Evolutionary conservation across 2,797 vertebrate genomes (phyloP).

Genomic region (Sebastes reedi): DNA sequence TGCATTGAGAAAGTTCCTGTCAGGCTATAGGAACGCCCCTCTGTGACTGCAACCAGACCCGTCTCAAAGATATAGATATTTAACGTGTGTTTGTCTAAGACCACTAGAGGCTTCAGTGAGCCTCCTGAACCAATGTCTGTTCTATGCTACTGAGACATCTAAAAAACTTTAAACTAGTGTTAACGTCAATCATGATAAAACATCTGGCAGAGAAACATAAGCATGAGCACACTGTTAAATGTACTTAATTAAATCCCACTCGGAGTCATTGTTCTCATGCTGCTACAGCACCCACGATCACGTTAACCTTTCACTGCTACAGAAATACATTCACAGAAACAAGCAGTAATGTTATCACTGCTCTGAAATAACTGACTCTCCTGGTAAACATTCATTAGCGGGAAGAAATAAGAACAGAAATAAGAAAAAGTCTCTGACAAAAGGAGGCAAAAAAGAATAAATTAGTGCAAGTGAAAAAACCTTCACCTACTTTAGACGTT

Average conservation of each 20-base stretch:
- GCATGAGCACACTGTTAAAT: not conserved
- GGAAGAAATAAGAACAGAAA: not conserved
- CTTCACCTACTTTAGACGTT: not conserved
- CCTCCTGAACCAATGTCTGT: too few species aligned
- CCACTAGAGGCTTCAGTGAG: too few species aligned
- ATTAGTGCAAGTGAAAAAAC: not conserved
- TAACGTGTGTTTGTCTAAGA: too few species aligned
- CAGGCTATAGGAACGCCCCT: too few species aligned
- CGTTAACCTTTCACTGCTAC: not conserved
- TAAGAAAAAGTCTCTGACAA: not conserved
- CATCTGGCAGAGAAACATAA: not conserved
- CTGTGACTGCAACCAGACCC: too few species aligned
- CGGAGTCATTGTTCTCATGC: not conserved
- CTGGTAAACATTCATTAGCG: not conserved
- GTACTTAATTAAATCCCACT: not conserved
- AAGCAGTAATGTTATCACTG: not conserved
- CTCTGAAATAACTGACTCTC: not conserved
- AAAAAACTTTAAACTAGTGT: not conserved
- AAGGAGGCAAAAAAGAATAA: not conserved
- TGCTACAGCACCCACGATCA: too few species aligned
- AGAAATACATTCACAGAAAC: not conserved
- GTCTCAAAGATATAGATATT: too few species aligned
- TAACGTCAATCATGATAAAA: not conserved
- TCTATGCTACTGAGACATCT: not conserved
- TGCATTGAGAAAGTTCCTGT: too few species aligned